Conservation (phyloP, 1,140 invertebrate species). For the Arion vulgaris region DNA sequence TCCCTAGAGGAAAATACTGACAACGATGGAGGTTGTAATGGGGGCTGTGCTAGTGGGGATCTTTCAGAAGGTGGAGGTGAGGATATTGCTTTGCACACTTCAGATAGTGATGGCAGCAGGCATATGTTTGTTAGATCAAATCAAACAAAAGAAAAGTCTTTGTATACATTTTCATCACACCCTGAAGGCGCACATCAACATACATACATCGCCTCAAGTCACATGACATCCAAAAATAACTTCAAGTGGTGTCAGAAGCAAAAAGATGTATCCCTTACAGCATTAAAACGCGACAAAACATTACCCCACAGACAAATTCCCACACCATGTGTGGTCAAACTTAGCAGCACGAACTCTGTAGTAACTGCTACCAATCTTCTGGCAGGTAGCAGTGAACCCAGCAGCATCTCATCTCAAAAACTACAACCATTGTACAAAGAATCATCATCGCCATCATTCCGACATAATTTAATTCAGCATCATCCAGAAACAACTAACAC, state of each 20-base stretch:
- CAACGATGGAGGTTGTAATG: constrained; percentile 2
- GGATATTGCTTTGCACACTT: constrained; percentile 4
- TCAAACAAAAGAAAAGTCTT: not conserved
- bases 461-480: not conserved
- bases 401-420: not conserved
- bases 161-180: not conserved
- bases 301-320: not conserved
- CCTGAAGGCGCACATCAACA: too few relatives aligned
- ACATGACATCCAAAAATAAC: not conserved
- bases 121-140: not conserved
- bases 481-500: not conserved
- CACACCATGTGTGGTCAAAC: not conserved
- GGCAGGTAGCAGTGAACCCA: not conserved
- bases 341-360: not conserved
- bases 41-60: not conserved
- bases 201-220: not conserved
- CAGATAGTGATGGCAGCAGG: not conserved
- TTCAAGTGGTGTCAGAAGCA: not conserved
- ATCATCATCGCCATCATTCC: not conserved
- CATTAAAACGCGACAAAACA: not conserved
- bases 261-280: not conserved
- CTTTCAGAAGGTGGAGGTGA: constrained; percentile 28
- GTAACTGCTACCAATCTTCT: not conserved
- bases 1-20: not conserved
- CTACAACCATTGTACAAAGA: not conserved